Evolutionary conservation across 2,888 invertebrate genomes (phyloP), one percentile per base, ranked within the genome.

Genomic region (Microctonus aethiopoides): DNA sequence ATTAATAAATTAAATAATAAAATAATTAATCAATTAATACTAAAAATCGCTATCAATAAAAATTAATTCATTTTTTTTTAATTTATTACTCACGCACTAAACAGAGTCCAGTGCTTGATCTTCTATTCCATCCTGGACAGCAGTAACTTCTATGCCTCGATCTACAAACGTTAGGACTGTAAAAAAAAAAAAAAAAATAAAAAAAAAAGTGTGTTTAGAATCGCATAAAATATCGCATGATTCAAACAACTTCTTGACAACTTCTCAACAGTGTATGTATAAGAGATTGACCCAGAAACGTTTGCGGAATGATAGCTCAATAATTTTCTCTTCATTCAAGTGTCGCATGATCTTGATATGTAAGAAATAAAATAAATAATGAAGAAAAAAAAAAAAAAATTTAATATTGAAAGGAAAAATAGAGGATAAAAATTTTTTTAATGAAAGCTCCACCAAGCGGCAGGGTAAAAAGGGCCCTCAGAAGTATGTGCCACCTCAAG

Each of bases 51-150:
- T 7, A 24, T 2, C 24, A 1, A 54, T 5, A 22, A 5, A 20
- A 20, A 2, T n/a, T n/a, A 26, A 6, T 7, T 11, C 1, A 5
- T 9, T 54, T 22, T 24, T 41, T 61, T 41, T 24, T 56, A 39
- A 39, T 56, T 56, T 16, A 29, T 67, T 86, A 93, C 95, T 93
- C 89, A 95, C 95, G 95, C 80, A 94, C 92, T 81, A 94, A 91
- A 87, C 95, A 95, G 63, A 94, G 89, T 74, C 92, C 90, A 46
- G 92, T 91, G 76, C 92, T 90, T 4, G 91, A 90, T 79, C 93
- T 91, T 77, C 91, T 91, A 20, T 91, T 90, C 95, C 95, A 96
- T 13, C 95, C 95, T 2, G 94, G 93, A 87, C 95, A 96, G 87
- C 95, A 96, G 85, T 92, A 92, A 83, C 91, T 92, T 83, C 91